Percentiles rank a stretch among this genome's conserved stretches.
These are phyloP conservation scores for Jacana jacana DNA, from an alignment of 2,113 vertebrate genomes.

Conservation along the genomic window DNA sequence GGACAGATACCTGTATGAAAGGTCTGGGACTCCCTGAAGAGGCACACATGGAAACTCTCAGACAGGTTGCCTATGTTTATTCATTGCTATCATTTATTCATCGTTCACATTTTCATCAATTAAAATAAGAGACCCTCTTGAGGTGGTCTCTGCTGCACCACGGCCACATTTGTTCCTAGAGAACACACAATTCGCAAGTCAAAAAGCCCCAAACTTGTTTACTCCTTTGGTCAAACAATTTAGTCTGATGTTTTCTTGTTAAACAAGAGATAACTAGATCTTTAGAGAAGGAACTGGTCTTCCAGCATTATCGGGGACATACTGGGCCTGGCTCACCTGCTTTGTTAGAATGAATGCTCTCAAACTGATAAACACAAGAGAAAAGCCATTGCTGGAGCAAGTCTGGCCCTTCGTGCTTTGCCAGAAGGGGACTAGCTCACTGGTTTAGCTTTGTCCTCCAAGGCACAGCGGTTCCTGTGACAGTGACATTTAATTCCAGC, in stretches of 20 bases:
- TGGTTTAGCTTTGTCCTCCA: background rate
- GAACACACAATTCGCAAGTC: background rate
- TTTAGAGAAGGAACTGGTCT: background rate
- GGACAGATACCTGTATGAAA: background rate
- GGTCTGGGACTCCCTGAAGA: background rate
- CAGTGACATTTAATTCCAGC: background rate
- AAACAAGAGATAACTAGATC: background rate
- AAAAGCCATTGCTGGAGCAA: background rate
- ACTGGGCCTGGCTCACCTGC: background rate
- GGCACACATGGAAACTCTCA: background rate
- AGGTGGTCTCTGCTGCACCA: background rate
- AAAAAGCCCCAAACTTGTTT: background rate
- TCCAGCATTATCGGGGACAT: background rate
- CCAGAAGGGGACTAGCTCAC: background rate
- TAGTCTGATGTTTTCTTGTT: background rate
- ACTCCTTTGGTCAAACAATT: background rate
- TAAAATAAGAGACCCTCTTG: background rate
- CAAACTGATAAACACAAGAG: background rate
- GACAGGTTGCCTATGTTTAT: background rate
- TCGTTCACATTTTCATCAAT: background rate
- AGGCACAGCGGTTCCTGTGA: background rate
- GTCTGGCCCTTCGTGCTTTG: background rate
- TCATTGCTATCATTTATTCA: background rate
- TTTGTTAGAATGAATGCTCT: background rate
- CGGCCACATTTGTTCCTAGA: background rate